Evolutionary conservation across 2,113 vertebrate genomes (phyloP), one percentile per base, ranked within the genome.

Genomic region (Pterocles gutturalis): DNA sequence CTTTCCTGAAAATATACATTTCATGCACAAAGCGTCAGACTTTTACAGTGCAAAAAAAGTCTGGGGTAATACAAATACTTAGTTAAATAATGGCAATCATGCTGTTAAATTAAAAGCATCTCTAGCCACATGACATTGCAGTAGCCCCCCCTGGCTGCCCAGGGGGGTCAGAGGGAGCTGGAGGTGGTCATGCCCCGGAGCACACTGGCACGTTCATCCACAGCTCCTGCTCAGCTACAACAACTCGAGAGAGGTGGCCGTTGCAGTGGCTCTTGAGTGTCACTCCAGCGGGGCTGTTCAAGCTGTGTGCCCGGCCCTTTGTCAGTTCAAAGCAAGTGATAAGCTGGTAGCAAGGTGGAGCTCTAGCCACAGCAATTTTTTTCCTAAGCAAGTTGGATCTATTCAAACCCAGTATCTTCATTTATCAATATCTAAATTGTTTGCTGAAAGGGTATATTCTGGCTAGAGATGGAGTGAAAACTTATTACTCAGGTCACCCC

Each of bases 81-180:
- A 45, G 19, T 49, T 46, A 76, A 83, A 46, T 24, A 10, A 7
- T 3, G 72, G 48, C 17, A 80, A 9, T 26, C 17, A 22, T 19
- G 9, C 7, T 24, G 11, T 18, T 28, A 57, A 41, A 29, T 61
- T 53, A 53, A 70, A 70, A 22, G 25, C 1, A 0, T 26, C 11
- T 17, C 45, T 45, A 58, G 58, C 17, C 13, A 24, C 4, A 1
- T 8, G 13, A 43, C 21, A 13, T 1, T 38, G 43, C 45, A 57
- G 57, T 7, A 43, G 34, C 45, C 29, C 0, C 0, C 29, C 19
- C 43, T 8, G 34, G 38, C 62, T 57, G 38, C 45, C 53, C 8
- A 4, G 48, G 13, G 16, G 21, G 45, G 19, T 57, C 29, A 51
- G 55, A 19, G 55, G 58, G 48, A 2, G 0, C 0, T 6, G 33